Percentiles rank a stretch among this genome's conserved stretches.
Conservation (phyloP, 2,888 invertebrate species). For the Hirtodrosophila duncani region DNA sequence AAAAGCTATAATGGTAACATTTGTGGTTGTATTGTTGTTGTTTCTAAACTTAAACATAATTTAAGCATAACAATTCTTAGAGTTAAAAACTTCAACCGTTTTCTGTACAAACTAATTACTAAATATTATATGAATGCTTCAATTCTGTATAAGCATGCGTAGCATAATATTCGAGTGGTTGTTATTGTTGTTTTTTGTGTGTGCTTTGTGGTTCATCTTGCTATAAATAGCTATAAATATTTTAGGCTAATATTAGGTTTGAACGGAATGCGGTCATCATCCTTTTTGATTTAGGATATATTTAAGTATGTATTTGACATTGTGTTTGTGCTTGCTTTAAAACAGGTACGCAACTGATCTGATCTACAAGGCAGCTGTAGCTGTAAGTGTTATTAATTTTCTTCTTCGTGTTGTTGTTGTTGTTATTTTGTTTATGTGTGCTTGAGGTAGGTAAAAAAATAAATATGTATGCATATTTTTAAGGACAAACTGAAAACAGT, state of each 20-base stretch:
- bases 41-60: slow-evolving; percentile 4
- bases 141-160: no score
- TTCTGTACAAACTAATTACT: slow-evolving; percentile 51
- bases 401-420: slow-evolving; percentile 41
- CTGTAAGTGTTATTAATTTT: slow-evolving; percentile 21
- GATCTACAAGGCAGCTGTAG: slow-evolving; percentile 60
- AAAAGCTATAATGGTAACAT: no score
- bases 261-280: slow-evolving; percentile 64
- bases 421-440: slow-evolving; percentile 18
- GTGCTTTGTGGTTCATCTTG: slow-evolving; percentile 2
- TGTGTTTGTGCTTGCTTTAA: slow-evolving; percentile 58
- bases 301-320: slow-evolving; percentile 46
- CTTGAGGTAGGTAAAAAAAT: slow-evolving; percentile 59
- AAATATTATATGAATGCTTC: no score
- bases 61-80: slow-evolving; percentile 65
- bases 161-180: slow-evolving; percentile 1
- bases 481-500: slow-evolving; percentile 33
- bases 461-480: slow-evolving; percentile 11
- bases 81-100: slow-evolving; percentile 54
- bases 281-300: slow-evolving; percentile 7
- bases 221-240: slow-evolving; percentile 18
- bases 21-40: no score
- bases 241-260: slow-evolving; percentile 34
- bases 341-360: slow-evolving; percentile 62
- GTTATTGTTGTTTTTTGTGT: slow-evolving; percentile 20